A percentile compares a stretch with the other conserved stretches of the same genome.
phyloP scores from a whole-genome alignment of 2,888 invertebrate genomes.

The Dioctria linearis region DNA sequence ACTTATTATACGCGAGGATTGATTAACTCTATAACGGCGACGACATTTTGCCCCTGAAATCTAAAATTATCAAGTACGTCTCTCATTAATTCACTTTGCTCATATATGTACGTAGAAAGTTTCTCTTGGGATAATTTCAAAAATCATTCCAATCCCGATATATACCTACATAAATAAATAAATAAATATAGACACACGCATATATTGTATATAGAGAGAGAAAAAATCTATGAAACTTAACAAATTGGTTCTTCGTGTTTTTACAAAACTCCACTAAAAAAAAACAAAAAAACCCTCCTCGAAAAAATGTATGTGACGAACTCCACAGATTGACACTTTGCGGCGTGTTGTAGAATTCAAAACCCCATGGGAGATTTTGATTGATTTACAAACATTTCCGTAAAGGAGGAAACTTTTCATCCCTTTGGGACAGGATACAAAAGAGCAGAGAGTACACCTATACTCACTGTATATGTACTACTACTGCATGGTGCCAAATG shows the following conservation, averaged over 20 bases:
- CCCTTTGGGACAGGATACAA: conserved; percentile 1
- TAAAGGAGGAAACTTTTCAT: conserved; percentile 4
- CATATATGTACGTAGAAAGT: background rate
- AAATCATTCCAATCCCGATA: background rate
- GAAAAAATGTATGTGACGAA: conserved; percentile 40
- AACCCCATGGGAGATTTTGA: conserved; percentile 46
- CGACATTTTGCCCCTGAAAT: background rate
- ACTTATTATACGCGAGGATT: background rate
- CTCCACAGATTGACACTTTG: conserved; percentile 45
- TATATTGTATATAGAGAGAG: background rate
- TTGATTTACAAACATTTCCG: conserved; percentile 41
- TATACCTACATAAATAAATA: background rate
- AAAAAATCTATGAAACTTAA: conserved; percentile 24
- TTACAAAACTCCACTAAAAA: conserved; percentile 17
- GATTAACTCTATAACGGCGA: conserved; percentile 24
- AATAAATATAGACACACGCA: background rate
- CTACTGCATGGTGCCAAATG: conserved; percentile 14
- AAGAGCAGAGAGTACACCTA: background rate
- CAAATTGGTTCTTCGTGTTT: conserved; percentile 36
- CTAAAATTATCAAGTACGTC: conserved; percentile 32
- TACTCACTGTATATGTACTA: background rate
- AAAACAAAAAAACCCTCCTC: no score
- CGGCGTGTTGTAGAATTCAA: conserved; percentile 26
- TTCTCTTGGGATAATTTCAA: conserved; percentile 38
- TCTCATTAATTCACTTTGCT: conserved; percentile 44